Base-by-base conservation (phyloP, 1,140 invertebrate genomes). In the Physella acuta region DNA sequence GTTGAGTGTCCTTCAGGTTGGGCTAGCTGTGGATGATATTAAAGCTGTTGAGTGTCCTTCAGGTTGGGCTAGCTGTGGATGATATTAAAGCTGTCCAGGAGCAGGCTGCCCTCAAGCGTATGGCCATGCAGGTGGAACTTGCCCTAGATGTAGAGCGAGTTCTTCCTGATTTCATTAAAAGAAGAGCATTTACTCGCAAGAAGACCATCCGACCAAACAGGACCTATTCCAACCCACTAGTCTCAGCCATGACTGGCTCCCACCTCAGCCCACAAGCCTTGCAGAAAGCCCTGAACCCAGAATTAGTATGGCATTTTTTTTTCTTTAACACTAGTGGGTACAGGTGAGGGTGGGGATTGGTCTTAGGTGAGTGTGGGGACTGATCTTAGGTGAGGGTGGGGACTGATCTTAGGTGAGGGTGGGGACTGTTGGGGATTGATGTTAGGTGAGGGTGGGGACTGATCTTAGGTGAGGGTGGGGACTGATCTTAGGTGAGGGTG, bases 51-150 rank as follows among this genome's bases (percentile, higher is more conserved):
- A 86, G 68, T n/a, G 5, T n/a, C 4, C 28, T 20, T 14, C 62
- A 82, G 82, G 82, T 86, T 71, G 85, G 85, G 82, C 78, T 86
- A 75, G 85, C 85, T 74, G 85, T 86, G 60, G 85, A 86, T 74
- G 85, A 86, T 71, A 86, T 86, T 69, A 86, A 85, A 71, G 81
- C 78, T 31, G 84, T 86, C 33, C 85, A 86, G 68, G 87, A 88
- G 49, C 80, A 88, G 70, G 87, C 88, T 52, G 82, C 83, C 17
- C 79, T 88, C 5, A 86, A 84, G 72, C 81, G 87, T 66, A 79
- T 88, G 63, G 87, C 86, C 44, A 88, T 88, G 87, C 87, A 87
- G 79, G 82, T 85, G 44, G 82, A 87, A 65, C 75, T 88, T 55
- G 85, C 85, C 20, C 70, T 88, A 30, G 84, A 86, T 69, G 86